These are phyloP conservation scores for Halichoeres trimaculatus DNA, from an alignment of 2,113 vertebrate species.

Conservation along the genomic window DNA sequence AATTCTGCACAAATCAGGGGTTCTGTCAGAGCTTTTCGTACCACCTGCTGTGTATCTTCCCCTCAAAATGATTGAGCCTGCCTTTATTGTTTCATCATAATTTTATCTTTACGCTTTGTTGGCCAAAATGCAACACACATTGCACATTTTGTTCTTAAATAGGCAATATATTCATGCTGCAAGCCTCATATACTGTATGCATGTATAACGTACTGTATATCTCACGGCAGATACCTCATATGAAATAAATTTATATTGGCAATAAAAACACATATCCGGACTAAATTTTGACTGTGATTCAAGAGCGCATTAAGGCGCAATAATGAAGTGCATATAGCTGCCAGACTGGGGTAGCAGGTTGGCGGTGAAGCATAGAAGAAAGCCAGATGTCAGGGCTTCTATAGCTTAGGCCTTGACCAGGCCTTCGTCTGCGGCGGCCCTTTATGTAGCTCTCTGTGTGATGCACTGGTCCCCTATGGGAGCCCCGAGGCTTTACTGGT, in stretches of 20 bases:
- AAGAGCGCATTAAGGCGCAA: slow-evolving; percentile 82
- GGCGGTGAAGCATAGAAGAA: slow-evolving; percentile 80
- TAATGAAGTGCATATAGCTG: slow-evolving; percentile 83
- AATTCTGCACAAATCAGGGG: slow-evolving; percentile 86
- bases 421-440: slow-evolving; percentile 81
- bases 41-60: slow-evolving; percentile 85
- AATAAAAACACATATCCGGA: slow-evolving; percentile 75
- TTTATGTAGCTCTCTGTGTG: slow-evolving; percentile 81
- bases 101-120: slow-evolving; percentile 80
- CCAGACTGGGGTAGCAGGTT: slow-evolving; percentile 83
- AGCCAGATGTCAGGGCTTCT: slow-evolving; percentile 86
- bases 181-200: slow-evolving; percentile 47
- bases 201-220: slow-evolving; percentile 45
- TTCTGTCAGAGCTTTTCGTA: slow-evolving; percentile 86
- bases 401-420: slow-evolving; percentile 85
- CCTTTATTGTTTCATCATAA: slow-evolving; percentile 82
- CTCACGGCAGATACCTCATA: slow-evolving; percentile 48
- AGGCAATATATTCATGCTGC: slow-evolving; percentile 54
- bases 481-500: slow-evolving; percentile 83
- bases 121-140: slow-evolving; percentile 76
- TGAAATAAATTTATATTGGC: slow-evolving; percentile 67
- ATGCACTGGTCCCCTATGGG: slow-evolving; percentile 79
- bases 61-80: slow-evolving; percentile 80
- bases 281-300: slow-evolving; percentile 80
- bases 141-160: slow-evolving; percentile 74